Conservation (phyloP, 2,888 invertebrate species). For the Caenorhabditis sinica region DNA sequence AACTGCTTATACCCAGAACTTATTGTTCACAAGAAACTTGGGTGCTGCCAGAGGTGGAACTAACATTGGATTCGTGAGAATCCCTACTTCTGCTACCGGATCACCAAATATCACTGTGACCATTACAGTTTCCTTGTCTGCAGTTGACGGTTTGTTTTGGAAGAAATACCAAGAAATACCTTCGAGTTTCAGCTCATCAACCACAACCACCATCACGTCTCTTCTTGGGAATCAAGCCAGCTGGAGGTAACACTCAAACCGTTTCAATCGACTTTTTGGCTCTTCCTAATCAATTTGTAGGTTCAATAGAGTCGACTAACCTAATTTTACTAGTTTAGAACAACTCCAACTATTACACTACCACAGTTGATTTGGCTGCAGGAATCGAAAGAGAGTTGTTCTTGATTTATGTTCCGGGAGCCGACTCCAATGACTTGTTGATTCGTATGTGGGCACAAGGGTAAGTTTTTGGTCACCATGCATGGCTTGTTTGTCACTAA, state of each 20-base stretch:
- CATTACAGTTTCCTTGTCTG: constrained; percentile 36
- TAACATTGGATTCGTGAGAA: constrained; percentile 8
- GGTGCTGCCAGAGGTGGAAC: not conserved
- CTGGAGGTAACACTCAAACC: not conserved
- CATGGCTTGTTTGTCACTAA: not conserved
- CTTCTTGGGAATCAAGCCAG: constrained; percentile 18
- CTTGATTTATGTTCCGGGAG: constrained; percentile 14
- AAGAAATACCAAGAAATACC: not conserved
- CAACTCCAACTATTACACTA: constrained; percentile 44
- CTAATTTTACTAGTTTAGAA: not conserved
- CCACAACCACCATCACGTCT: constrained; percentile 15
- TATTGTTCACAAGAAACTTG: constrained; percentile 46
- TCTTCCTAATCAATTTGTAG: not conserved
- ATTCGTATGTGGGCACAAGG: constrained; percentile 40
- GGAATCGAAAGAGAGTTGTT: constrained; percentile 21
- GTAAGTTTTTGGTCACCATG: not conserved
- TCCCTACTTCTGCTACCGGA: constrained; percentile 6
- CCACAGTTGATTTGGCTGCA: constrained; percentile 10
- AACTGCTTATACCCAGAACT: constrained; percentile 29
- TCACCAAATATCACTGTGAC: constrained; percentile 4
- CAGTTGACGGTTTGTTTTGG: constrained; percentile 21
- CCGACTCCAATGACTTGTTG: constrained; percentile 29
- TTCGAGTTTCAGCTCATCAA: constrained; percentile 17
- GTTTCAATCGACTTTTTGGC: constrained; percentile 19
- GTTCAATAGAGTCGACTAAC: not conserved